Evolutionary conservation across 2,888 invertebrate genomes (phyloP).

Genomic region (Synergus japonicus): DNA sequence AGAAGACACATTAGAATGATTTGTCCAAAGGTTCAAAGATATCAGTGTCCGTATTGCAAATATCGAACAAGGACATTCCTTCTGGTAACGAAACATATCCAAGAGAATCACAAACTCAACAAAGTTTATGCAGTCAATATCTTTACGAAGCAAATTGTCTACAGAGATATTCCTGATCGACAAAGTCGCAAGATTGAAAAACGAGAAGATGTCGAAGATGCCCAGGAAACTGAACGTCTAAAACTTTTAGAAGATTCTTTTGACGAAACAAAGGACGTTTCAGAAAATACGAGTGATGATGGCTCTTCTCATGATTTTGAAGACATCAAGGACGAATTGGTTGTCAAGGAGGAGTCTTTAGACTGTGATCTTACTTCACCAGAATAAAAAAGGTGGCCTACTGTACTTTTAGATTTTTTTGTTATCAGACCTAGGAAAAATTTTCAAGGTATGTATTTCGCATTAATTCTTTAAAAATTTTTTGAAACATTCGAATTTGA

Average conservation of each 20-base stretch:
- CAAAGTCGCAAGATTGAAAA: neutral
- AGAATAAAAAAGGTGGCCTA: neutral
- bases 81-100: conserved; percentile 8
- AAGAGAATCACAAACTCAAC: conserved; percentile 12
- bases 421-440: neutral
- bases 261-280: neutral
- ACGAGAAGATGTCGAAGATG: neutral
- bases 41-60: conserved; percentile 8
- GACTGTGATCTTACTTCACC: neutral
- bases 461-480: neutral
- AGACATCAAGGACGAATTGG: neutral
- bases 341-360: neutral
- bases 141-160: conserved; percentile 30
- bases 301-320: neutral
- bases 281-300: neutral
- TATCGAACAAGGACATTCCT: conserved; percentile 16
- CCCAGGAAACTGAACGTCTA: neutral
- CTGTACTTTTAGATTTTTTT: neutral
- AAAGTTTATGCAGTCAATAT: conserved; percentile 25
- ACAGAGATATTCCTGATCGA: conserved; percentile 11
- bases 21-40: conserved; percentile 13
- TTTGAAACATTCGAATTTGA: neutral
- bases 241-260: neutral
- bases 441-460: neutral
- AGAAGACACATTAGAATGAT: conserved; percentile 17